Conservation (phyloP, 2,113 vertebrate genomes). For the Nestor notabilis region DNA sequence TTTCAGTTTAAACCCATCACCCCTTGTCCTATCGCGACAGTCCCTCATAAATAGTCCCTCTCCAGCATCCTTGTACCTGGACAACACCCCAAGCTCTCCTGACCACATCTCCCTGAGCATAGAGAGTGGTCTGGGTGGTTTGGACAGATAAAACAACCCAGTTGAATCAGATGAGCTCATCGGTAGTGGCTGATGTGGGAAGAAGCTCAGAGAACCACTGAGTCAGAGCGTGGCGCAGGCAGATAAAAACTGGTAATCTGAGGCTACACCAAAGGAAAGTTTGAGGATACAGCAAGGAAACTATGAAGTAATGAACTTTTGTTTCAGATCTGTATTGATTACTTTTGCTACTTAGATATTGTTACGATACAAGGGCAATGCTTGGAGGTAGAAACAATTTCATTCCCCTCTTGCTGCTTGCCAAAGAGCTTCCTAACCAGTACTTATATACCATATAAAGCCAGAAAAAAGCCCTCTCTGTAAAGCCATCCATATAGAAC, state of each 20-base stretch:
- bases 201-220: background rate
- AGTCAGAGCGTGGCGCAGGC: background rate
- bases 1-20: background rate
- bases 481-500: background rate
- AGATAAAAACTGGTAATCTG: background rate
- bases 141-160: background rate
- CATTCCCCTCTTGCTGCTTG: background rate
- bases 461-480: background rate
- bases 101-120: background rate
- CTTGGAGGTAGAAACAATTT: background rate
- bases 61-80: background rate
- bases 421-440: background rate
- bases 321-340: background rate
- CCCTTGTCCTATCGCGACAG: background rate
- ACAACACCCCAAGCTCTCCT: background rate
- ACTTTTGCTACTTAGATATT: background rate
- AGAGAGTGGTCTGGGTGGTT: background rate
- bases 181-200: fast-evolving
- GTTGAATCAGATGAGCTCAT: background rate
- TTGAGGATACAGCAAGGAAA: background rate
- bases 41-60: background rate
- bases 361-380: background rate
- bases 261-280: background rate
- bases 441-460: background rate
- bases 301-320: background rate